Percentiles rank a stretch among this genome's conserved stretches.
phyloP scores from a whole-genome alignment of 2,888 invertebrate species.

The Drosophila infuscata region DNA sequence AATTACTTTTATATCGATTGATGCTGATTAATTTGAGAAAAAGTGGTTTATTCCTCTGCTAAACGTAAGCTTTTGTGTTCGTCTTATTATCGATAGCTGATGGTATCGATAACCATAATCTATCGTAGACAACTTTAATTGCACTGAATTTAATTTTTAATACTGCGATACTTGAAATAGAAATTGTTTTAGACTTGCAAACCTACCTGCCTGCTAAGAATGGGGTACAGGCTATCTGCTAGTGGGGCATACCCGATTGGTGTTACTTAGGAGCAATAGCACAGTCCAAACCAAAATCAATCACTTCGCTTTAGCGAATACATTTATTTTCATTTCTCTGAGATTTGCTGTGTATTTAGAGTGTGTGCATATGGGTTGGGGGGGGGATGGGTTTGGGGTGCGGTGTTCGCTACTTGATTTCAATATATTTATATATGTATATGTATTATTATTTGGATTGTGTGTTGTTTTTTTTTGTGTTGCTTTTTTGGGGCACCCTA shows the following conservation, averaged over 20 bases:
- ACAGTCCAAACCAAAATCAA: constrained; percentile 80
- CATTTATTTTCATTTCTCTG: constrained; percentile 83
- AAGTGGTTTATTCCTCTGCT: background rate
- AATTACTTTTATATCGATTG: background rate
- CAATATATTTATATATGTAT: constrained; percentile 58
- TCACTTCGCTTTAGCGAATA: constrained; percentile 83
- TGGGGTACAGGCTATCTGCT: background rate
- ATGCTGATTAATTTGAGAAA: background rate
- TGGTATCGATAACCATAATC: background rate
- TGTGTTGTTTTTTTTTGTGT: background rate
- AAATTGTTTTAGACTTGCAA: background rate
- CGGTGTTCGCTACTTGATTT: constrained; percentile 60
- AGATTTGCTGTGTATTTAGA: constrained; percentile 54
- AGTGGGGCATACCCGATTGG: background rate
- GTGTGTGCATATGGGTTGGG: background rate
- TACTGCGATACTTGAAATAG: background rate
- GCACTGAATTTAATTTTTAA: background rate
- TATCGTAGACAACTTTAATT: background rate
- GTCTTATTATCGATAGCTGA: background rate
- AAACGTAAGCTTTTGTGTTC: background rate
- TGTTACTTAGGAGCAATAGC: too few relatives aligned
- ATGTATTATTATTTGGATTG: constrained; percentile 63
- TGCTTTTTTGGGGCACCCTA: constrained; percentile 25
- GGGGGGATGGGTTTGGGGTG: background rate
- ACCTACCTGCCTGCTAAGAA: background rate